These are phyloP conservation scores for Erynnis tages DNA, from an alignment of 2,888 invertebrate species.

Conservation along the genomic window DNA sequence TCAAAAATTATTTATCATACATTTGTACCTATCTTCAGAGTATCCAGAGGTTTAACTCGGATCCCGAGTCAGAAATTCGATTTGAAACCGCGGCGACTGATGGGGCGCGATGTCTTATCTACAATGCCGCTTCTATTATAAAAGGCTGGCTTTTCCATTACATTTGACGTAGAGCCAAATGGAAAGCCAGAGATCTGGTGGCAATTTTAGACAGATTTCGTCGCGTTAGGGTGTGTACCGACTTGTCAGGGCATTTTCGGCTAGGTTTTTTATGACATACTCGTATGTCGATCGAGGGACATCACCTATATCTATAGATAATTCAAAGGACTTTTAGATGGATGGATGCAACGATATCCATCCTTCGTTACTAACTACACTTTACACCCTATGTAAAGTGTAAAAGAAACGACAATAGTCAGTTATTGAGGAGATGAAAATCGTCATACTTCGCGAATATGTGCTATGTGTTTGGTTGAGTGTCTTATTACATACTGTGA, in stretches of 20 bases:
- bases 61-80: conserved; percentile 10
- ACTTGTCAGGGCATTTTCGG: not conserved
- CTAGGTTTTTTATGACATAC: not conserved
- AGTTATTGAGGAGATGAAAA: too few relatives aligned
- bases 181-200: conserved; percentile 22
- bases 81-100: conserved; percentile 12
- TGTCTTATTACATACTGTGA: too few relatives aligned
- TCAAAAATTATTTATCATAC: too few relatives aligned
- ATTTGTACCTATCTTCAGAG: not conserved
- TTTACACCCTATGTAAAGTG: too few relatives aligned
- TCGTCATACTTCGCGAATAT: too few relatives aligned
- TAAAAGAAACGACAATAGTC: too few relatives aligned
- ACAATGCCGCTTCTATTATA: conserved; percentile 28
- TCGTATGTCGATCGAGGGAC: too few relatives aligned
- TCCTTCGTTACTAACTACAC: too few relatives aligned
- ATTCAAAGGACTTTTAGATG: too few relatives aligned
- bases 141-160: conserved; percentile 35
- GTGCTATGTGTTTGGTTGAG: too few relatives aligned
- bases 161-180: conserved; percentile 33
- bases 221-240: conserved; percentile 1
- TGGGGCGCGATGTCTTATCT: conserved; percentile 16
- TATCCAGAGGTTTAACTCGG: not conserved
- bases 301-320: too few relatives aligned
- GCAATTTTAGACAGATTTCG: conserved; percentile 23
- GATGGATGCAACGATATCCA: too few relatives aligned